phyloP scores from a whole-genome alignment of 2,113 vertebrate genomes.

The Hippocampus barbouri region DNA sequence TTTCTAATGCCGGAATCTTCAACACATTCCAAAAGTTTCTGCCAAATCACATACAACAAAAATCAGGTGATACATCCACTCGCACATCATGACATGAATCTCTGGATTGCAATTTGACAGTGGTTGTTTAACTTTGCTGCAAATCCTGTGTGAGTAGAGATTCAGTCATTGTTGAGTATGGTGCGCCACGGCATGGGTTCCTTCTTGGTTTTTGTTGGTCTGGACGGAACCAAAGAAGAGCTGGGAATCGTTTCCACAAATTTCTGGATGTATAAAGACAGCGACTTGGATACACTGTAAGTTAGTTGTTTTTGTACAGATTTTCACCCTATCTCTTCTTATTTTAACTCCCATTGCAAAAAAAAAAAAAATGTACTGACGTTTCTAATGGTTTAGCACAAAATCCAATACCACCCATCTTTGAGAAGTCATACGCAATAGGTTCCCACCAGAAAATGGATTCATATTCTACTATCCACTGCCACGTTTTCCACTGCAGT shows the following conservation, averaged over 20 bases:
- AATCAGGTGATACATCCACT: conserved; percentile 45
- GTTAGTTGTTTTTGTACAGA: conserved; percentile 12
- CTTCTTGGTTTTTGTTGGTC: conserved; percentile 79
- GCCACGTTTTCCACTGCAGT: no score
- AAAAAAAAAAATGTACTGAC: background rate
- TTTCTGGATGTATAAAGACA: conserved; percentile 79
- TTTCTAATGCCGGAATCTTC: conserved; percentile 79
- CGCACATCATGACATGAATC: no score
- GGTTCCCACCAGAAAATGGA: no score
- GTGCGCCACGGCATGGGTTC: conserved; percentile 77
- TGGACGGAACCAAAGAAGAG: conserved; percentile 75
- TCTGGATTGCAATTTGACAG: background rate
- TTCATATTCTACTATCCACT: no score
- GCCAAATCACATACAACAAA: conserved; percentile 57
- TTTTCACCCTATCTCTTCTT: background rate
- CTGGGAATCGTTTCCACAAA: conserved; percentile 74
- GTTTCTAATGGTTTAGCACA: no score
- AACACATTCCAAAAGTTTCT: conserved; percentile 80
- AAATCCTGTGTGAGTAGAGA: conserved; percentile 45
- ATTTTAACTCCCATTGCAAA: background rate
- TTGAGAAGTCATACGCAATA: no score
- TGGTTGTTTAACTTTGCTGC: background rate
- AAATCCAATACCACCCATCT: no score
- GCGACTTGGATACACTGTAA: conserved; percentile 74
- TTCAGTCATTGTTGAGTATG: conserved; percentile 63